phyloP scores from a whole-genome alignment of 2,113 vertebrate species.

The Percina caprodes region DNA sequence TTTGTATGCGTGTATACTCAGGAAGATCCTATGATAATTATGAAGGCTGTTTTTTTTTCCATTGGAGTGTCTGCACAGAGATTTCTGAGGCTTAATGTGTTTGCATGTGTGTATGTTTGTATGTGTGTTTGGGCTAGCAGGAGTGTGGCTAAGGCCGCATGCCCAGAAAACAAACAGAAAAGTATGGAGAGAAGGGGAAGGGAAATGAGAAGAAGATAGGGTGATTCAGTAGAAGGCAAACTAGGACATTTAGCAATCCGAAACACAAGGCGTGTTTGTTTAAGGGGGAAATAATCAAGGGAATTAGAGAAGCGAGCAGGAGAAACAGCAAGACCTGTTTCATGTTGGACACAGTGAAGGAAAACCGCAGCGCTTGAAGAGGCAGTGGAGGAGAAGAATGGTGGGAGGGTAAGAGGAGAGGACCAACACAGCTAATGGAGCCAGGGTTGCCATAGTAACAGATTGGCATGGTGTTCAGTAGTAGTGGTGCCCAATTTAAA shows the following conservation, averaged over 20 bases:
- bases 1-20: conserved; percentile 15
- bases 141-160: conserved; percentile 44
- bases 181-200: conserved; percentile 3
- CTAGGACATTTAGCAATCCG: conserved; percentile 47
- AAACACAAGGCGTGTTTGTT: conserved; percentile 68
- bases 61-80: conserved; percentile 10
- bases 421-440: conserved; percentile 57
- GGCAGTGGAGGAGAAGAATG: conserved; percentile 54
- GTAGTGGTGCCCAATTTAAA: conserved; percentile 45
- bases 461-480: conserved; percentile 70
- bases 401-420: conserved; percentile 45
- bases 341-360: conserved; percentile 48
- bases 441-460: conserved; percentile 78
- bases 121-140: conserved; percentile 42
- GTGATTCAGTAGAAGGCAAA: conserved; percentile 53
- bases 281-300: conserved; percentile 23
- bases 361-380: conserved; percentile 57
- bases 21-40: conserved; percentile 17
- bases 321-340: conserved; percentile 56
- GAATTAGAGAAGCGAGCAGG: conserved; percentile 49
- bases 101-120: conserved; percentile 20
- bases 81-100: conserved; percentile 41
- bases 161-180: conserved; percentile 58
- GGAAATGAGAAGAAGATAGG: conserved; percentile 17
- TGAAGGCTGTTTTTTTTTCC: conserved; percentile 35